phyloP scores from a whole-genome alignment of 2,888 invertebrate genomes.

The Tuta absoluta region DNA sequence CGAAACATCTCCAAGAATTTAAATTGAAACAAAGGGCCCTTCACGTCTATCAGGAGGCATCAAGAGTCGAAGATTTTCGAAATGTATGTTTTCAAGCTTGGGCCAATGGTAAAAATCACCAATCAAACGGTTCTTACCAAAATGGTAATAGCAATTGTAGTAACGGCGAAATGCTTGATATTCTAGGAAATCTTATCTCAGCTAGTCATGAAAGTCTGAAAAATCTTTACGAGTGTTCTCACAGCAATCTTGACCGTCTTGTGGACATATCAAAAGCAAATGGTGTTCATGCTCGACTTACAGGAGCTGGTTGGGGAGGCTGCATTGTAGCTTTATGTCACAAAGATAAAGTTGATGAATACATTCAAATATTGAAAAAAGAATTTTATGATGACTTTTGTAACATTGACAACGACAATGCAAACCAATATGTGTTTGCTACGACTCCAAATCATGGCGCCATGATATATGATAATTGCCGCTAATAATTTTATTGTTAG shows the following conservation, averaged over 20 bases:
- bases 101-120: conserved; percentile 48
- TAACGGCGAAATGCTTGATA: conserved; percentile 66
- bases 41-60: conserved; percentile 95
- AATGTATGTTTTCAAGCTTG: conserved; percentile 76
- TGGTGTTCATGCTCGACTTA: conserved; percentile 92
- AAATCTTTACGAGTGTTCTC: conserved; percentile 95
- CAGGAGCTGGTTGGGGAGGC: conserved; percentile 99
- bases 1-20: conserved; percentile 85
- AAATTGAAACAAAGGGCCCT: conserved; percentile 92
- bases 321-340: conserved; percentile 94
- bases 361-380: conserved; percentile 85
- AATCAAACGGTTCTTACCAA: conserved; percentile 34
- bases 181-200: conserved; percentile 91
- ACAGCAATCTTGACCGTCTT: conserved; percentile 90
- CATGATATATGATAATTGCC: conserved; percentile 66
- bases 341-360: conserved; percentile 83
- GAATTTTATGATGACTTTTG: conserved; percentile 85
- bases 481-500: conserved; percentile 1
- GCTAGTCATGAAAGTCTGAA: conserved; percentile 93
- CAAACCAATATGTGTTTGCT: conserved; percentile 85
- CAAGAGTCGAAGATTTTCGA: conserved; percentile 90
- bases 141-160: conserved; percentile 37
- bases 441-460: conserved; percentile 87
- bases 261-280: conserved; percentile 87
- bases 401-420: conserved; percentile 75